phyloP scores from a whole-genome alignment of 2,888 invertebrate genomes.

The Cheilosia soror region DNA sequence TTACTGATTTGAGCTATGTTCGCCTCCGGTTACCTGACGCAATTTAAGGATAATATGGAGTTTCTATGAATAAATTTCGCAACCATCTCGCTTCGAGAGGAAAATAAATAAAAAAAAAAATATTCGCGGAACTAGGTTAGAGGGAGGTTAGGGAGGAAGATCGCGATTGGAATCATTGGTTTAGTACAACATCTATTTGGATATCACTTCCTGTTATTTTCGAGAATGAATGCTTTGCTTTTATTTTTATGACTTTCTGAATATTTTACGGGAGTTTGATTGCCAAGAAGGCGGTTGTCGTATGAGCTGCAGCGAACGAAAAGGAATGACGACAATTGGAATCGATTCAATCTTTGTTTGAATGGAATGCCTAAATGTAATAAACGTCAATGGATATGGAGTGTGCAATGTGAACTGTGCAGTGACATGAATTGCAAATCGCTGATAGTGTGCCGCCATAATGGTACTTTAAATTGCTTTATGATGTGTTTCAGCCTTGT shows the following conservation, averaged over 20 bases:
- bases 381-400: constrained; percentile 57
- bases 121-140: neutral
- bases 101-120: constrained; percentile 20
- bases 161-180: constrained; percentile 3
- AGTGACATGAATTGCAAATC: constrained; percentile 54
- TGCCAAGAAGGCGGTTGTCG: constrained; percentile 47
- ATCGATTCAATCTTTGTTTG: constrained; percentile 19
- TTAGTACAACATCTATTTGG: constrained; percentile 48
- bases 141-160: neutral
- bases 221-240: constrained; percentile 22
- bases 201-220: constrained; percentile 60
- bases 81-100: neutral
- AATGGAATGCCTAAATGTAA: constrained; percentile 35
- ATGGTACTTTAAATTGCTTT: constrained; percentile 3
- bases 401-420: constrained; percentile 11
- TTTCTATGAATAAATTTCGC: constrained; percentile 3
- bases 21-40: neutral
- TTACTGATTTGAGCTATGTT: neutral
- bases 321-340: neutral
- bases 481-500: neutral
- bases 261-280: constrained; percentile 61
- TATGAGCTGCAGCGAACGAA: neutral
- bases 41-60: constrained; percentile 31
- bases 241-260: constrained; percentile 25
- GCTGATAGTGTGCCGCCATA: constrained; percentile 35